phyloP scores from a whole-genome alignment of 37 sponge, comb jelly and placozoan species.

The Hormiphora californensis region DNA sequence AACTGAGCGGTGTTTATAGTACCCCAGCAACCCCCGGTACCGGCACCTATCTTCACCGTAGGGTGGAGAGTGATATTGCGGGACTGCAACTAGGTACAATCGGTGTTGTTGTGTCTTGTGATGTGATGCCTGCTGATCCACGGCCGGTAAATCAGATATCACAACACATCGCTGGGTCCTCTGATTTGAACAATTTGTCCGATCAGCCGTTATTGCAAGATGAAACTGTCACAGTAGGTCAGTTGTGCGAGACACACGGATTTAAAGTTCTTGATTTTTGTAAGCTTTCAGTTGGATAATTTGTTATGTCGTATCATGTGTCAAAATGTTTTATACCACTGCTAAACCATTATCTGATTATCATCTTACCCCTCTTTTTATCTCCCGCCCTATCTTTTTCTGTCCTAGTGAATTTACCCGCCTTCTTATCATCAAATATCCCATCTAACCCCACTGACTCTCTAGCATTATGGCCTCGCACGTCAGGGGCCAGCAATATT shows the following conservation, averaged over 20 bases:
- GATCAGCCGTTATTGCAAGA: slow-evolving; percentile 17
- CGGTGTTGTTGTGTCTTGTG: background rate
- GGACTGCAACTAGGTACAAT: background rate
- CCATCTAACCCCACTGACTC: too few relatives aligned
- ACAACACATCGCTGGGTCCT: background rate
- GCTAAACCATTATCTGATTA: too few relatives aligned
- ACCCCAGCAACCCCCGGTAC: too few relatives aligned
- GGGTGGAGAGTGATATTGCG: background rate
- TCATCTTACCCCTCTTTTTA: too few relatives aligned
- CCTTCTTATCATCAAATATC: too few relatives aligned
- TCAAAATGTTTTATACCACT: too few relatives aligned
- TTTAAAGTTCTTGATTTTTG: background rate
- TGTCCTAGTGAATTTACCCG: too few relatives aligned
- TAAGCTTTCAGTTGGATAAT: background rate
- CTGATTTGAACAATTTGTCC: background rate
- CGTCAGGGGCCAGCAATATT: background rate
- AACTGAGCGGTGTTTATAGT: background rate
- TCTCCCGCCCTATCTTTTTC: too few relatives aligned
- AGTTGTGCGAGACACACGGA: background rate
- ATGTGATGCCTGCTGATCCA: too few relatives aligned
- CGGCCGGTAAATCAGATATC: background rate
- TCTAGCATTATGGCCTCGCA: too few relatives aligned
- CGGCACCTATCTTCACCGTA: background rate
- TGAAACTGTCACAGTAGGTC: background rate
- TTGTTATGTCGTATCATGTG: too few relatives aligned